Base-by-base conservation (phyloP, 2,797 vertebrate genomes). In the Novumbra hubbsi region DNA sequence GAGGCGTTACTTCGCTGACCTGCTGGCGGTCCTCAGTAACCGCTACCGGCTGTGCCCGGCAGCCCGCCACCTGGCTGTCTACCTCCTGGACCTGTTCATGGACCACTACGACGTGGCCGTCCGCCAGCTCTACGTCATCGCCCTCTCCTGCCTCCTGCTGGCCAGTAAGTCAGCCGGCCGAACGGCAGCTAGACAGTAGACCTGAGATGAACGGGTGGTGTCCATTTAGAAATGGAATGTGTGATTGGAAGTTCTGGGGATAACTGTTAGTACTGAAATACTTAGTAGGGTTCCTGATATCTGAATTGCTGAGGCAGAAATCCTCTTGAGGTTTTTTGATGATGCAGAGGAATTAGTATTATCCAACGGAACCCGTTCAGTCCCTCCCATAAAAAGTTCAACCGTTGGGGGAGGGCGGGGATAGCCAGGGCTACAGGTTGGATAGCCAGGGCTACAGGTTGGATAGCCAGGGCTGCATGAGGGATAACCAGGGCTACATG, bases 61-160 rank as follows among this genome's bases (percentile, higher is more conserved):
- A 0, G 88, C 94, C 2, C 90, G 92, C 64, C 94, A 95, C 75
- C 90, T 95, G 34, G 92, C 93, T 0, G 28, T 93, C 85, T 95
- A 93, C 86, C 84, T 94, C 81, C 80, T 95, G 78, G 94, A 95
- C 81, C 92, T 94, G 80, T 92, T 88, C 49, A 88, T 88, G 87
- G 87, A 88, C 72, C 87, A 86, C 70, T 93, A 93, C 4, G 90
- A 90, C 55, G 79, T 92, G 80, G 71, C 87, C 7, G 80, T 89
- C 77, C 92, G 89, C 76, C 92, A 95, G 63, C 90, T 95, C 11
- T 89, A 93, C 1, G 11, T 88, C 2, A 76, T 88, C 69, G 91
- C 93, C 0, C 77, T 95, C 68, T 91, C 89, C 83, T 95, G 94
- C 82, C 93, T 95, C 73, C 89, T 94, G 30, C 90, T 95, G 3